A percentile compares a stretch with the other conserved stretches of the same genome.
Conservation (phyloP, 2,888 invertebrate species). For the Andrena trimmerana region DNA sequence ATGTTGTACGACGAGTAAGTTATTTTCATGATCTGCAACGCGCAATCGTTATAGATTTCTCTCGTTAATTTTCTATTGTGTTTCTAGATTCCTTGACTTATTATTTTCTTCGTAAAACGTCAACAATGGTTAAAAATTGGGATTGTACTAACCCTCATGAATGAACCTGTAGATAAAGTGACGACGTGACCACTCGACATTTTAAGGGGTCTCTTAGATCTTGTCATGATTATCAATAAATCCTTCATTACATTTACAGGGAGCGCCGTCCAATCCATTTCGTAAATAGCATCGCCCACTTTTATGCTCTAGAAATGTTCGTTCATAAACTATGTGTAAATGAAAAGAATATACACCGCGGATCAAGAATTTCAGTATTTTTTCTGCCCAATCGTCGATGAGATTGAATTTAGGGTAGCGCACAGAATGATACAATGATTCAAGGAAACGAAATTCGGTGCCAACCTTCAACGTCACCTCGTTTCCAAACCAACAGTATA, state of each 20-base stretch:
- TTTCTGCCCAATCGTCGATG: neutral
- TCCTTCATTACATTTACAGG: slow-evolving; percentile 52
- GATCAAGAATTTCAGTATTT: neutral
- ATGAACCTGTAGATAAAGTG: slow-evolving; percentile 65
- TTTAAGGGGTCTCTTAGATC: slow-evolving; percentile 58
- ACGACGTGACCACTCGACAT: slow-evolving; percentile 67
- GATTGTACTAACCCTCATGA: slow-evolving; percentile 59
- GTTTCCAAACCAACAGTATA: slow-evolving; percentile 78
- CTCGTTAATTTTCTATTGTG: neutral
- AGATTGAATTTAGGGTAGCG: neutral
- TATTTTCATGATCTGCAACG: slow-evolving; percentile 56
- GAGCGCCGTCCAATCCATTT: slow-evolving; percentile 67
- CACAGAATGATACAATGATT: neutral
- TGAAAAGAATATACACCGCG: neutral
- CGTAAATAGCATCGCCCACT: slow-evolving; percentile 64
- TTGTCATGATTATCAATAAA: slow-evolving; percentile 66
- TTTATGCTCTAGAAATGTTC: slow-evolving; percentile 60
- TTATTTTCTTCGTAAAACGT: neutral
- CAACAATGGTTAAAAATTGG: neutral
- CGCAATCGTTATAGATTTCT: neutral
- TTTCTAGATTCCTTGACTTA: neutral
- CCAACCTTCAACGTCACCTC: slow-evolving; percentile 71
- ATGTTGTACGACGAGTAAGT: slow-evolving; percentile 55
- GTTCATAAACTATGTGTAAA: neutral
- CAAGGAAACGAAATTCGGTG: slow-evolving; percentile 19